Conservation (phyloP, 2,888 invertebrate genomes). For the Chaitophorus viminalis region DNA sequence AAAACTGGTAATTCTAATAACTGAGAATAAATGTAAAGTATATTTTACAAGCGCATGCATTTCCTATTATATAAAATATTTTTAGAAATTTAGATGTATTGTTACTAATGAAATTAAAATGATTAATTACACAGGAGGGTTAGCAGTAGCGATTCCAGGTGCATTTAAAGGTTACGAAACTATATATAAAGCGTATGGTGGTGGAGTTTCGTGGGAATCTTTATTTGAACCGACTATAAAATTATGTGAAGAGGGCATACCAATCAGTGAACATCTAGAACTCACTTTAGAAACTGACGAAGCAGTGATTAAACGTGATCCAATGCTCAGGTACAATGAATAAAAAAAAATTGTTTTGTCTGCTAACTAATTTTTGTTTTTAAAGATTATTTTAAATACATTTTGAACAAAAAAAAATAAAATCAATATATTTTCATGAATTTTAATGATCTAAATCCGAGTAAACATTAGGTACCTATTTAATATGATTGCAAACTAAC, state of each 20-base stretch:
- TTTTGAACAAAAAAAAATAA: no score
- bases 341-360: background rate
- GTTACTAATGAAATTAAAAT: no score
- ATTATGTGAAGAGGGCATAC: conserved; percentile 76
- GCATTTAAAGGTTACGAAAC: conserved; percentile 87
- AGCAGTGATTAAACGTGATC: conserved; percentile 62
- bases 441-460: background rate
- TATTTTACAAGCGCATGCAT: no score
- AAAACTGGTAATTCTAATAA: no score
- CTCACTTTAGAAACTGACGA: conserved; percentile 70
- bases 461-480: no score
- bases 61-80: no score
- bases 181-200: conserved; percentile 74
- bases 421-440: background rate
- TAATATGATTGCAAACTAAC: no score
- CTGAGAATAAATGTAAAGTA: no score
- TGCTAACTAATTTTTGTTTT: no score
- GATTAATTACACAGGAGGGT: conserved; percentile 69
- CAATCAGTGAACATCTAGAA: conserved; percentile 73
- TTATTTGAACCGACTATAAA: conserved; percentile 83
- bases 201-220: conserved; percentile 79
- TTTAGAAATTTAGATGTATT: no score
- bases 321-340: conserved; percentile 41
- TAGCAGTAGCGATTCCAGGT: conserved; percentile 87
- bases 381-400: no score